Base-by-base conservation (phyloP, 2,888 invertebrate genomes). In the Phengaris arion region DNA sequence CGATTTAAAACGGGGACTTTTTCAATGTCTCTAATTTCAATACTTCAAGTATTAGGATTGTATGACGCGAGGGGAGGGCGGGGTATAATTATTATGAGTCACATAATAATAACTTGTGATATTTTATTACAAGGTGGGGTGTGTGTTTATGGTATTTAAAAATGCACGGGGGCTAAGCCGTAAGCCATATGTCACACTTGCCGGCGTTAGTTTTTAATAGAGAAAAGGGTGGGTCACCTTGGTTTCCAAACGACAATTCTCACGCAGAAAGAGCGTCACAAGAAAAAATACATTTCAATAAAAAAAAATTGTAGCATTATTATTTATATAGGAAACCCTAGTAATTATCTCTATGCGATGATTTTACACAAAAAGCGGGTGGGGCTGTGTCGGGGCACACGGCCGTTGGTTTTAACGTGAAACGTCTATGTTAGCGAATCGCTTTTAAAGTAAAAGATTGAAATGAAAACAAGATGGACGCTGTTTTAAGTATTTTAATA, bases 51-150 rank as follows among this genome's bases (percentile, higher is more conserved):
- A 22, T 59, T 59, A 59, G 22, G 15, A 57, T 57, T 15, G 57
- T 59, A 22, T 59, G 59, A 48, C 48, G 48, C 48, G 48, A 10
- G 59, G 22, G 57, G 57, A 57, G 57, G 57, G 57, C 15, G 35
- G 57, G 57, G 57, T 57, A 59, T 64, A 64, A 64, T 35, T 45
- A 64, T 64, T 45, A 64, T 64, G 35, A 64, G 15, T 69, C 69
- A 69, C 69, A 69, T 69, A 15, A 69, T 48, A 69, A 69, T 69
- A 69, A 48, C 69, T 69, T 69, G 4, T n/a, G 46, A 69, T 48
- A 69, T 48, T 69, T 69, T 69, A 69, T 69, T 48, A 48, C 69
- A 13, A 48, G 48, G 48, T 48, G 69, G 46, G 69, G 46, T 8
- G n/a, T 8, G n/a, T 68, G 68, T 68, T 68, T 46, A 68, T 68